Conservation (phyloP, 2,113 vertebrate genomes). For the Pomatostomus ruficeps region DNA sequence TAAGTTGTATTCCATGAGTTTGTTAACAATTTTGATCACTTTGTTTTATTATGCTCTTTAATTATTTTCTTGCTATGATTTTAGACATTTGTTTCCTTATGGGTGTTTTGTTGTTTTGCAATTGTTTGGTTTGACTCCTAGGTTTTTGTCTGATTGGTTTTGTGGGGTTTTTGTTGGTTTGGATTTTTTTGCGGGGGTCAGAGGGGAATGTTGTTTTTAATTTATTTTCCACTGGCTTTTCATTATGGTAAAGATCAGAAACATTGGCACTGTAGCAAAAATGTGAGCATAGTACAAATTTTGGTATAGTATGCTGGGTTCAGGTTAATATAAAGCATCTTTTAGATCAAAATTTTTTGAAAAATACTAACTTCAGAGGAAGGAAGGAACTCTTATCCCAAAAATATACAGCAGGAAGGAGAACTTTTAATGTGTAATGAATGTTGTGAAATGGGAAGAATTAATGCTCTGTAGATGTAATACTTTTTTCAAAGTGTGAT, state of each 20-base stretch:
- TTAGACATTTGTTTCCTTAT: neutral
- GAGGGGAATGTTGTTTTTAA: rapidly evolving
- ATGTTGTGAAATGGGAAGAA: neutral
- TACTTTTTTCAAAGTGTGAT: neutral
- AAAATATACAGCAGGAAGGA: neutral
- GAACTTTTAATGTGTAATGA: neutral
- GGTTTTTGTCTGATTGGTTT: neutral
- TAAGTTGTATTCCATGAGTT: neutral
- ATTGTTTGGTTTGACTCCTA: neutral
- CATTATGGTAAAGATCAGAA: neutral
- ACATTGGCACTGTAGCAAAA: neutral
- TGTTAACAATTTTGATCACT: neutral
- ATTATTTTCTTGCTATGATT: neutral
- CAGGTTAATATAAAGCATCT: neutral
- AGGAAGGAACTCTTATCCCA: neutral
- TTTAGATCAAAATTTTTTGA: neutral
- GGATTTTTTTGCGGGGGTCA: neutral
- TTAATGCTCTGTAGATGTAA: neutral
- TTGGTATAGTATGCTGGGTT: neutral
- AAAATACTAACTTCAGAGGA: neutral
- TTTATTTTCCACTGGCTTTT: neutral
- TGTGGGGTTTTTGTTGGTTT: neutral
- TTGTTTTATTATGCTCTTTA: neutral
- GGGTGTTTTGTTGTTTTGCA: neutral
- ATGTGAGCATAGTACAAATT: neutral